A percentile compares a stretch with the other conserved stretches of the same genome.
These are phyloP conservation scores for Poecile atricapillus DNA, from an alignment of 2,113 vertebrate genomes.

Conservation along the genomic window DNA sequence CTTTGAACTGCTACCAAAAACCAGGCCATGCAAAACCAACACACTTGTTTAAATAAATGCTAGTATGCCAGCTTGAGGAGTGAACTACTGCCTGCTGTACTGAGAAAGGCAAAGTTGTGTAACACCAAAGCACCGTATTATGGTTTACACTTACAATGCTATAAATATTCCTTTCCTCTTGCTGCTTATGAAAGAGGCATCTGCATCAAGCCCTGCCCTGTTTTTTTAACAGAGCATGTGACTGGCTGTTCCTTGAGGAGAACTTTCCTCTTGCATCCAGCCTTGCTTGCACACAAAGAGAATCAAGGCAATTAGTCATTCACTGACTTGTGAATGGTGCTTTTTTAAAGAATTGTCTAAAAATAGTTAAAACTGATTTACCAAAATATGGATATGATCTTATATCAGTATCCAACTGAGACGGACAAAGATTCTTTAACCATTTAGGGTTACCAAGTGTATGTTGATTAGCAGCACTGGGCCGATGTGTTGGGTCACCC, in stretches of 20 bases:
- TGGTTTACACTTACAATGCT: slow-evolving; percentile 26
- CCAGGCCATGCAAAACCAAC: background rate
- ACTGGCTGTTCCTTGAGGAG: background rate
- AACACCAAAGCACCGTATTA: slow-evolving; percentile 29
- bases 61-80: background rate
- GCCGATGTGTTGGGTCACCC: too few relatives aligned
- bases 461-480: too few relatives aligned
- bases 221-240: slow-evolving; percentile 24
- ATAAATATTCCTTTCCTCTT: slow-evolving; percentile 50
- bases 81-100: background rate
- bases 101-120: slow-evolving; percentile 1
- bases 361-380: too few relatives aligned
- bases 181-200: slow-evolving; percentile 31
- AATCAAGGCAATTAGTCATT: slow-evolving; percentile 8
- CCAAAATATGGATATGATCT: too few relatives aligned
- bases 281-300: background rate
- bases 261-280: background rate
- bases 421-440: too few relatives aligned
- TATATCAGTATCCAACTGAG: too few relatives aligned
- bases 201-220: background rate
- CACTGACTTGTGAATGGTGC: background rate
- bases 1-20: background rate
- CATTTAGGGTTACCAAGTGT: too few relatives aligned
- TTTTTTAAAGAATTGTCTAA: background rate
- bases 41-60: background rate